Percentiles rank a stretch among this genome's conserved stretches.
Evolutionary conservation across 2,888 invertebrate genomes (phyloP).

Genomic region (Acleris emargana): DNA sequence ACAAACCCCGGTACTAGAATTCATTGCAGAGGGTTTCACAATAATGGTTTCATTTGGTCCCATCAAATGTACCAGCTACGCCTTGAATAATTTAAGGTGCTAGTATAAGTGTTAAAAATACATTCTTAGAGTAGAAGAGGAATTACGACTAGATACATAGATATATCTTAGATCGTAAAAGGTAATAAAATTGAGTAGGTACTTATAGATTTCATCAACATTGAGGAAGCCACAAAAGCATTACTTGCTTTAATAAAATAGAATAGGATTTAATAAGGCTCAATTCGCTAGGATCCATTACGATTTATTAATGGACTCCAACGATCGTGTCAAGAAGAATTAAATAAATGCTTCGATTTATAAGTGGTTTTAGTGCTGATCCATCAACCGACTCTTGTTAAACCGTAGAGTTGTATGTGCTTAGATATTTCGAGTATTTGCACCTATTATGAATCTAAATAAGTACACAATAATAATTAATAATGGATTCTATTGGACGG

Average conservation of each 20-base stretch:
- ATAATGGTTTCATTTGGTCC: conserved; percentile 70
- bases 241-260: conserved; percentile 34
- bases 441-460: no score
- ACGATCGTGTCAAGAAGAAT: no score
- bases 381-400: no score
- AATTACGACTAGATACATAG: conserved; percentile 56
- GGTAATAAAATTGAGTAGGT: conserved; percentile 32
- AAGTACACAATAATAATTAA: no score
- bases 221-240: conserved; percentile 40
- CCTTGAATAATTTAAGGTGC: conserved; percentile 59
- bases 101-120: conserved; percentile 45
- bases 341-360: no score
- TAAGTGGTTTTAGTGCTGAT: no score
- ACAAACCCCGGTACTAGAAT: conserved; percentile 58
- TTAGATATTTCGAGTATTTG: no score
- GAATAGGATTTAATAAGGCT: conserved; percentile 23
- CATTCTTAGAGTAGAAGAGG: conserved; percentile 48
- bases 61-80: conserved; percentile 72
- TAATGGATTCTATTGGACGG: no score
- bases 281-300: background rate
- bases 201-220: conserved; percentile 33
- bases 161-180: conserved; percentile 33
- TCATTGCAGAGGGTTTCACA: conserved; percentile 57
- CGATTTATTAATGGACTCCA: no score
- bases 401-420: no score